Percentiles rank a stretch among this genome's conserved stretches.
These are phyloP conservation scores for Mesorhabditis sp. DNA, from an alignment of 2,888 invertebrate genomes.

Conservation along the genomic window DNA sequence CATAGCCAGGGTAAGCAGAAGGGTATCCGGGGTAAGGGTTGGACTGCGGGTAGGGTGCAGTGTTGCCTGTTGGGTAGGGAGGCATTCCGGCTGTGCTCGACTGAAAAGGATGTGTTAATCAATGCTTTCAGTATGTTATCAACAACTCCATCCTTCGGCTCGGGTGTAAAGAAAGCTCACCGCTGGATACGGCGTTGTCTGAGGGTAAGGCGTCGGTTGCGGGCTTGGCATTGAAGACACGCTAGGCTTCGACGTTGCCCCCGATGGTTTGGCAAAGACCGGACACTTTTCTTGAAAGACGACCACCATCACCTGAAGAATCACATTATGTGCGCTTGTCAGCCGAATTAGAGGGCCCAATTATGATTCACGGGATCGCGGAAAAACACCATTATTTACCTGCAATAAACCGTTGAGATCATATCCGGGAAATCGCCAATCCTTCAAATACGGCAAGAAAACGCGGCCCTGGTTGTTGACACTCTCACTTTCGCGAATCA, in stretches of 20 bases:
- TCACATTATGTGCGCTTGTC: neutral
- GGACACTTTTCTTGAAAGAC: slow-evolving; percentile 94
- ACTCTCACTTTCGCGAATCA: slow-evolving; percentile 26
- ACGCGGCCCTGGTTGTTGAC: slow-evolving; percentile 73
- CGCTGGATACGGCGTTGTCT: slow-evolving; percentile 61
- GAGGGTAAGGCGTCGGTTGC: slow-evolving; percentile 43
- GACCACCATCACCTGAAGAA: slow-evolving; percentile 71
- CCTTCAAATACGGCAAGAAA: slow-evolving; percentile 90
- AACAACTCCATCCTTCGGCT: slow-evolving; percentile 23
- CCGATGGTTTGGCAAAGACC: slow-evolving; percentile 65
- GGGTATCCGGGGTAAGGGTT: slow-evolving; percentile 9
- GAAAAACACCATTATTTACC: slow-evolving; percentile 46
- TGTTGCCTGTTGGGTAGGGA: neutral
- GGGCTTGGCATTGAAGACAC: slow-evolving; percentile 16
- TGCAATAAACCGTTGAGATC: slow-evolving; percentile 83
- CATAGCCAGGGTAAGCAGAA: slow-evolving; percentile 22
- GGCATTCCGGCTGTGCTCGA: neutral
- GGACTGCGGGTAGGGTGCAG: neutral
- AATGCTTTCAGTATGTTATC: neutral
- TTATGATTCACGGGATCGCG: neutral
- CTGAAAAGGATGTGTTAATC: neutral
- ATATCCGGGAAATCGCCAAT: slow-evolving; percentile 77
- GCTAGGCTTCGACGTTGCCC: slow-evolving; percentile 10
- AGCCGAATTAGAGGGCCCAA: neutral
- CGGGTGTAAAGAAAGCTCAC: slow-evolving; percentile 23